Conservation (phyloP, 2,888 invertebrate genomes). For the Drosophila prostipennis region DNA sequence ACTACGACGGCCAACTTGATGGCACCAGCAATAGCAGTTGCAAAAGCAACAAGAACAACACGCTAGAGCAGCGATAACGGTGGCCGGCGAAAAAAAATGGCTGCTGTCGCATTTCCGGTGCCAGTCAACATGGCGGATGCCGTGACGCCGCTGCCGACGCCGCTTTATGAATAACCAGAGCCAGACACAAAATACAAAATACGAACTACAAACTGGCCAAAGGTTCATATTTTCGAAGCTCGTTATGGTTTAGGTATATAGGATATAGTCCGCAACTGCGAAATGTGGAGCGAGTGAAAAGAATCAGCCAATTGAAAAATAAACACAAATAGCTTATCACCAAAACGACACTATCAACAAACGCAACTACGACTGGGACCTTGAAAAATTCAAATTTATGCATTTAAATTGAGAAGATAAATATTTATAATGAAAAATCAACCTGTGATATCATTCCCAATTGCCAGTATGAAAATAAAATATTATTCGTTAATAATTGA, state of each 20-base stretch:
- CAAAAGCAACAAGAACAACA: slow-evolving; percentile 6
- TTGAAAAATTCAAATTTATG: slow-evolving; percentile 3
- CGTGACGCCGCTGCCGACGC: slow-evolving; percentile 71
- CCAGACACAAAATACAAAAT: slow-evolving; percentile 44
- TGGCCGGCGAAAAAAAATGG: slow-evolving; percentile 54
- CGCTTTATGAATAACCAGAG: slow-evolving; percentile 57
- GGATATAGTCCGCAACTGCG: background rate
- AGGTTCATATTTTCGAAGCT: slow-evolving; percentile 62
- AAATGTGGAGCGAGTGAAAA: background rate
- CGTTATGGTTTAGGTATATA: slow-evolving; percentile 19
- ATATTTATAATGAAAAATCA: slow-evolving; percentile 3
- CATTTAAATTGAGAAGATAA: background rate
- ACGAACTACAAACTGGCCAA: slow-evolving; percentile 27
- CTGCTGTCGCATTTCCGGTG: slow-evolving; percentile 80
- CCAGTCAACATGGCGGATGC: slow-evolving; percentile 69
- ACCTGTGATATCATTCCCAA: slow-evolving; percentile 1
- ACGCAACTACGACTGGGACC: background rate
- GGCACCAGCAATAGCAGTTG: slow-evolving; percentile 14
- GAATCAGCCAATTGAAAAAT: slow-evolving; percentile 9
- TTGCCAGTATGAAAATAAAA: background rate
- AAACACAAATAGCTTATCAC: slow-evolving; percentile 5
- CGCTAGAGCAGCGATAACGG: slow-evolving; percentile 35
- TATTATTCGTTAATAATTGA: background rate
- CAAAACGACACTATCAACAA: background rate
- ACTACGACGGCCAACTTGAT: slow-evolving; percentile 47